Evolutionary conservation across 2,113 vertebrate genomes (phyloP).

Genomic region (Canis aureus): DNA sequence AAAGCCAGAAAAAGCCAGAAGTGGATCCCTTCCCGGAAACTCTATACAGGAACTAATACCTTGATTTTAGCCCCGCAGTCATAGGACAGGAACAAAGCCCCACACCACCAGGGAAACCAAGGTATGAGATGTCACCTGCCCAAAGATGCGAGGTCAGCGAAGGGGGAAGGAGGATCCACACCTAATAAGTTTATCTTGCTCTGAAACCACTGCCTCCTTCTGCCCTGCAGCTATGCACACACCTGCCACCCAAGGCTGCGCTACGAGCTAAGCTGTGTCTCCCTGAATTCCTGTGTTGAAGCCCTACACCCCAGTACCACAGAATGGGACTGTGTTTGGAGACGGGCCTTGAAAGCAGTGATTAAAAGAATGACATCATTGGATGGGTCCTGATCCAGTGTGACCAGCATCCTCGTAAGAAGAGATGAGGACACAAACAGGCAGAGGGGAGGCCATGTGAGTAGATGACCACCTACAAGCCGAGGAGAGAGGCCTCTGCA

Average conservation of each 20-base stretch:
- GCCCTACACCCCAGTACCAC: no score
- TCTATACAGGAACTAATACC: no score
- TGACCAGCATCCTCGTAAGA: neutral
- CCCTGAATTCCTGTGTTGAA: fast-evolving
- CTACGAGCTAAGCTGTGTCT: no score
- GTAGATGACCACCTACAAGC: neutral
- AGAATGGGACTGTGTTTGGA: neutral
- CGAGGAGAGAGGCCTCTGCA: neutral
- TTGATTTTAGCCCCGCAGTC: neutral
- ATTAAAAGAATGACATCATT: neutral
- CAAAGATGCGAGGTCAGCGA: neutral
- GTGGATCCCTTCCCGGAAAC: neutral
- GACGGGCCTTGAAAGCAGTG: neutral
- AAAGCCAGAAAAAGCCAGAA: neutral
- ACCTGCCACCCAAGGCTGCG: neutral
- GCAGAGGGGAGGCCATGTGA: neutral
- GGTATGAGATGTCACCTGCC: neutral
- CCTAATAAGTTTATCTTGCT: fast-evolving
- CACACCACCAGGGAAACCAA: neutral
- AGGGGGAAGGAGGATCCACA: neutral
- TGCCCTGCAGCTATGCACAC: neutral
- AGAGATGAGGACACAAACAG: neutral
- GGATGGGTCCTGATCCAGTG: neutral
- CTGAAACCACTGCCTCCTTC: neutral
- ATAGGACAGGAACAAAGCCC: neutral